Evolutionary conservation across 2,797 vertebrate species (phyloP).

Genomic region (Mionectes olivaceus): DNA sequence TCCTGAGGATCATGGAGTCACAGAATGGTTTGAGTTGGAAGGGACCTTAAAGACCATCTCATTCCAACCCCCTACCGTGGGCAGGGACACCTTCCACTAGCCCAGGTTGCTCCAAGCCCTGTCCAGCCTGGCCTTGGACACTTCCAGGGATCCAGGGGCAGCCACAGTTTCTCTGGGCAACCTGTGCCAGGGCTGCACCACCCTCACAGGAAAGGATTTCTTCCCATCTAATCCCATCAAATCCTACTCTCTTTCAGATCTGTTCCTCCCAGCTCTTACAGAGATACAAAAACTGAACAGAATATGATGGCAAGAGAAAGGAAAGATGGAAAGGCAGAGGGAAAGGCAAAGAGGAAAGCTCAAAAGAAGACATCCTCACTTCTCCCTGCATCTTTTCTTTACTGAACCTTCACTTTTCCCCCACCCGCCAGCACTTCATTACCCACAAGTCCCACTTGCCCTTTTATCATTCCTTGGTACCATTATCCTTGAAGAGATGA

Average conservation of each 20-base stretch:
- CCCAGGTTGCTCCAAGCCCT: rapidly evolving
- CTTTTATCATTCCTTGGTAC: not conserved
- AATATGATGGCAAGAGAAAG: not conserved
- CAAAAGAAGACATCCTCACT: not conserved
- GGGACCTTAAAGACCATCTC: not conserved
- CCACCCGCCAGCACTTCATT: not conserved
- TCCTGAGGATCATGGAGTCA: not conserved
- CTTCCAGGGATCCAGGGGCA: not conserved
- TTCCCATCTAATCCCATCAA: not conserved
- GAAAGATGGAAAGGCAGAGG: not conserved
- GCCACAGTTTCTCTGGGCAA: not conserved
- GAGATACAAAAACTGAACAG: not conserved
- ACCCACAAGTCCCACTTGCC: not conserved
- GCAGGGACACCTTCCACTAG: not conserved
- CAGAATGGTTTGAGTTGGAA: not conserved
- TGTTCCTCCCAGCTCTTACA: not conserved
- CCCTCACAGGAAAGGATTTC: not conserved
- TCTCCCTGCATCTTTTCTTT: not conserved
- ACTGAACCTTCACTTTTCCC: not conserved
- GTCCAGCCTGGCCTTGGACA: rapidly evolving
- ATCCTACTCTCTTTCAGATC: not conserved
- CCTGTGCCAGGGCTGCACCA: not conserved
- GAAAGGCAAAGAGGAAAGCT: not conserved
- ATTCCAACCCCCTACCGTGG: no score
- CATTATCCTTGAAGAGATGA: not conserved